Evolutionary conservation across 2,888 invertebrate genomes (phyloP), one percentile per base, ranked within the genome.

Genomic region (Caenorhabditis sp.): DNA sequence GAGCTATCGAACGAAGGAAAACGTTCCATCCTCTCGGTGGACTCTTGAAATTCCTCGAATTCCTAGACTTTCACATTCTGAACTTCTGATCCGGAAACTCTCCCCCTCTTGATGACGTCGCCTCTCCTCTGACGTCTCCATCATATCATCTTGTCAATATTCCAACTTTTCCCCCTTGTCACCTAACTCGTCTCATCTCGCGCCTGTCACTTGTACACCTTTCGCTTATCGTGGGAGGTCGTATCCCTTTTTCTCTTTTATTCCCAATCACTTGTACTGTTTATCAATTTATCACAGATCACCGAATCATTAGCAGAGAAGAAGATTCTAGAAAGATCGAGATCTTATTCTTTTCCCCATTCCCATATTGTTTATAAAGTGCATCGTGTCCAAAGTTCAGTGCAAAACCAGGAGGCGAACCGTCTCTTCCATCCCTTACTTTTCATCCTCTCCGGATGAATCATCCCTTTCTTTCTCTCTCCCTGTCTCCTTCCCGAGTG

Each of bases 221-320:
- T 31, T 44, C 51, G 24, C 38, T 74, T 74, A 64, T 74, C 73
- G 49, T 8, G 24, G 58, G 59, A 63, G 63, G 63, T 54, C 73
- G 24, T 26, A 24, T 54, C 59, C 47, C 41, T 49, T 56, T 28
- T 38, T 59, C 49, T 56, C n/a, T 24, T 35, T 38, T 19, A 0
- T 38, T 26, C 19, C 22, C 16, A 22, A 38, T 31, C 19, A 6
- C 10, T 47, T 66, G 64, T 49, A 38, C 54, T 54, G 19, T 38
- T 19, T 66, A 38, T 54, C 68, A 68, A 38, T 38, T 68, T 63
- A 74, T 64, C 74, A 74, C 74, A 74, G 63, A 74, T 74, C 74
- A 54, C 63, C 47, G 26, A 38, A 58, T 26, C 58, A 5, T 28
- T 44, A 3, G 8, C 3, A 7, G 44, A 44, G n/a, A n/a, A 44